Conservation (phyloP, 2,888 invertebrate species). For the Chloromyia formosa region DNA sequence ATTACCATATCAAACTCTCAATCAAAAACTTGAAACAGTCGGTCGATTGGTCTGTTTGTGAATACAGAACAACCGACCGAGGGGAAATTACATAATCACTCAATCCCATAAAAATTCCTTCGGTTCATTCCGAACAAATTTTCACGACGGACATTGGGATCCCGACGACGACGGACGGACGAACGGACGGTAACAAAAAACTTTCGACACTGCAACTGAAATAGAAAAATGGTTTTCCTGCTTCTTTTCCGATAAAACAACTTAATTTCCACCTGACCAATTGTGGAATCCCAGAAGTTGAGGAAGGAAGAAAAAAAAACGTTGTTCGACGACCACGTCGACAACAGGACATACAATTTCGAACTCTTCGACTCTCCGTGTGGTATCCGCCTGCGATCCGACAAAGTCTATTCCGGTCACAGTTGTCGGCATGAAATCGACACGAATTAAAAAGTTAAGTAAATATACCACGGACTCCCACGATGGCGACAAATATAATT, state of each 20-base stretch:
- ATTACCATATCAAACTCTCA: no score
- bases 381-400: neutral
- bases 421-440: conserved; percentile 18
- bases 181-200: neutral
- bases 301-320: no score
- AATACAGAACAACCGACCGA: no score
- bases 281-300: neutral
- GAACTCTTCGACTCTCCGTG: neutral
- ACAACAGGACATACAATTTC: neutral
- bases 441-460: conserved; percentile 21
- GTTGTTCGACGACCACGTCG: no score
- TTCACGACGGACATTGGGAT: neutral
- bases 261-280: conserved; percentile 21
- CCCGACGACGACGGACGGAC: no score
- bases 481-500: conserved; percentile 41
- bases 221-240: conserved; percentile 36
- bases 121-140: conserved; percentile 10
- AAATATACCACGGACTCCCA: neutral
- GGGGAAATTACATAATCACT: neutral
- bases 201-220: conserved; percentile 15
- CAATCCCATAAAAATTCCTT: conserved; percentile 3
- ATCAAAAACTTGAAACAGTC: no score
- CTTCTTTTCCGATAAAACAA: conserved; percentile 16
- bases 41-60: no score
- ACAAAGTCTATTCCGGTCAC: conserved; percentile 26